phyloP scores from a whole-genome alignment of 1,140 invertebrate species.

The Bombus sibiricus region DNA sequence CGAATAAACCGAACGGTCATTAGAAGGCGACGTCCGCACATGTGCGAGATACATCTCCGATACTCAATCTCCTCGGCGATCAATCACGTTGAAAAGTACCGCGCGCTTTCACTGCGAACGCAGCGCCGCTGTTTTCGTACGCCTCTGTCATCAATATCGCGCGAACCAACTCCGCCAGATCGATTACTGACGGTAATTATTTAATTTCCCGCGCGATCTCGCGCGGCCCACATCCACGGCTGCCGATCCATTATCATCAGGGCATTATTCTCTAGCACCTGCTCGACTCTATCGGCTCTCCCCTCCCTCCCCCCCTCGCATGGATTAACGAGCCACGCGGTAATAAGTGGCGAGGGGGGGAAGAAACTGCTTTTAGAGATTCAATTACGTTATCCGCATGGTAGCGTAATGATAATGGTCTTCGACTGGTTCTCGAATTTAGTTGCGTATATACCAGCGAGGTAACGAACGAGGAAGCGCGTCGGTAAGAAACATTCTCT shows the following conservation, averaged over 20 bases:
- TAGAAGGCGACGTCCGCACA: constrained; percentile 36
- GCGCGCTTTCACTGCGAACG: constrained; percentile 54
- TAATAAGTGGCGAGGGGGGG: constrained; percentile 17
- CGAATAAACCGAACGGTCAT: constrained; percentile 37
- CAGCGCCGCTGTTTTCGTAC: constrained; percentile 30
- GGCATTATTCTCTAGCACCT: constrained; percentile 15
- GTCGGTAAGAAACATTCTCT: background rate
- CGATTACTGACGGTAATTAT: constrained; percentile 52
- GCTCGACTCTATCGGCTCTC: constrained; percentile 4
- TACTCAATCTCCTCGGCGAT: constrained; percentile 61
- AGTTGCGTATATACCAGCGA: background rate
- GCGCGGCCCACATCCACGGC: background rate
- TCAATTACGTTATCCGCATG: constrained; percentile 39
- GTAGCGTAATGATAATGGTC: constrained; percentile 27
- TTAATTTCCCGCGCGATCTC: constrained; percentile 52
- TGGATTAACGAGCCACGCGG: constrained; percentile 19
- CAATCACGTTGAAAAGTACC: constrained; percentile 56
- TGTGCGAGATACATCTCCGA: constrained; percentile 54
- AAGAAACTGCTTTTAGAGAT: constrained; percentile 18
- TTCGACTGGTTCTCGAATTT: background rate
- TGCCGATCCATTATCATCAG: constrained; percentile 27
- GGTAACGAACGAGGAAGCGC: background rate
- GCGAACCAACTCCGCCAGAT: constrained; percentile 35
- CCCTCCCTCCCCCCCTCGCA: background rate
- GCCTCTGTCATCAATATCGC: constrained; percentile 34